Evolutionary conservation across 2,113 vertebrate species (phyloP).

Genomic region (Synodontis membranacea): DNA sequence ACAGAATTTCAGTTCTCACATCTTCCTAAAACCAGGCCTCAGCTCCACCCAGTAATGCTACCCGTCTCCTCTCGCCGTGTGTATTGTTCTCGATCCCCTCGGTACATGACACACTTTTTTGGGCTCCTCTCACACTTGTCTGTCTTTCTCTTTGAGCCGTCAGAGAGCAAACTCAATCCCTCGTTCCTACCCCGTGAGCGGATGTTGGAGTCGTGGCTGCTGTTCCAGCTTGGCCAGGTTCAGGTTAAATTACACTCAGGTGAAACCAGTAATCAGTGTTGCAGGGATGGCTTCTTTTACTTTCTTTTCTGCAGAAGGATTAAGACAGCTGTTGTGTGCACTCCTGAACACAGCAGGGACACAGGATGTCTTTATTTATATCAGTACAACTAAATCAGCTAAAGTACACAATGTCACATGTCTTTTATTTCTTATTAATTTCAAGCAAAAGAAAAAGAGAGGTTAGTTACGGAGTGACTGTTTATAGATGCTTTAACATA

Average conservation of each 20-base stretch:
- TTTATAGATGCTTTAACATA: not conserved
- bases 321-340: constrained; percentile 37
- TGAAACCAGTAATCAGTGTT: constrained; percentile 73
- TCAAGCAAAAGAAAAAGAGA: not conserved
- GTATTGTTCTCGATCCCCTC: constrained; percentile 59
- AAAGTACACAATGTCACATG: not conserved
- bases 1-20: constrained; percentile 76
- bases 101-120: constrained; percentile 64
- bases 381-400: not conserved
- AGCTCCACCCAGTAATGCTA: constrained; percentile 66
- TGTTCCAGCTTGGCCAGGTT: constrained; percentile 51
- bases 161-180: constrained; percentile 65
- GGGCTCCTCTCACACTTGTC: constrained; percentile 21
- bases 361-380: not conserved
- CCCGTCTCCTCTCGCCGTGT: constrained; percentile 52
- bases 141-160: constrained; percentile 55
- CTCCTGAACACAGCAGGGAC: not conserved
- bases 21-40: constrained; percentile 63
- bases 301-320: constrained; percentile 63
- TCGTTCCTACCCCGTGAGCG: constrained; percentile 60
- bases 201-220: constrained; percentile 49
- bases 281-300: constrained; percentile 6
- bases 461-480: too few species aligned
- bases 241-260: constrained; percentile 72
- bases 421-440: not conserved